Base-by-base conservation (phyloP, 2,797 vertebrate species). In the Lerista edwardsae region DNA sequence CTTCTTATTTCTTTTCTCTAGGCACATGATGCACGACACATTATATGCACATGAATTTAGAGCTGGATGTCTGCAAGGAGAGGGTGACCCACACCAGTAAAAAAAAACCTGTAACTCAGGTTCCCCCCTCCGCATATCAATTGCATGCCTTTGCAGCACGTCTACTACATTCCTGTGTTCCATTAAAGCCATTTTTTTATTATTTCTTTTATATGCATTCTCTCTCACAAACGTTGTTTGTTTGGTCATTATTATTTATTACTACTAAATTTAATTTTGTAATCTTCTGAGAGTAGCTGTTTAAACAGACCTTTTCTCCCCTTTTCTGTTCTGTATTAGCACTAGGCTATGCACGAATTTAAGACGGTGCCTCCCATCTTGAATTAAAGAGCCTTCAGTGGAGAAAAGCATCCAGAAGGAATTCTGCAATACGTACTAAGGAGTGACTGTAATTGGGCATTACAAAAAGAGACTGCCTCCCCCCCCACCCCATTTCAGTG, bases 231-330 rank as follows among this genome's bases (percentile, higher is more conserved):
- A n/a, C 61, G 14, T 27, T 69, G 34, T 57, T 61, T 81, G 55
- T 31, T 80, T 17, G n/a, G 51, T 65, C 11, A 72, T 51, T 47
- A 51, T 44, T 41, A 79, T 65, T 79, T 79, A 81, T 81, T 72
- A 72, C 36, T 61, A 61, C 55, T 29, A 80, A 27, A 36, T 57
- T 80, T n/a, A 59, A 71, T 71, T 31, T 59, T 59, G 51, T 17
- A 80, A 71, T 67, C 69, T 69, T 69, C 65, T 64, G 39, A 51
- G n/a, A 15, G 23, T 36, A 7, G 69, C 47, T 41, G 31, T 62
- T 81, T 80, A 72, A 74, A 27, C 19, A 34, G 25, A 44, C 25
- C 14, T 7, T 51, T 14, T 51, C 21, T 36, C 65, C 55, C 72
- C 41, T 21, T 12, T 64, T 34, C 23, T 39, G 9, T 51, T 75